These are phyloP conservation scores for Grammomys dolichurus DNA, from an alignment of 2,113 vertebrate genomes.

Conservation along the genomic window DNA sequence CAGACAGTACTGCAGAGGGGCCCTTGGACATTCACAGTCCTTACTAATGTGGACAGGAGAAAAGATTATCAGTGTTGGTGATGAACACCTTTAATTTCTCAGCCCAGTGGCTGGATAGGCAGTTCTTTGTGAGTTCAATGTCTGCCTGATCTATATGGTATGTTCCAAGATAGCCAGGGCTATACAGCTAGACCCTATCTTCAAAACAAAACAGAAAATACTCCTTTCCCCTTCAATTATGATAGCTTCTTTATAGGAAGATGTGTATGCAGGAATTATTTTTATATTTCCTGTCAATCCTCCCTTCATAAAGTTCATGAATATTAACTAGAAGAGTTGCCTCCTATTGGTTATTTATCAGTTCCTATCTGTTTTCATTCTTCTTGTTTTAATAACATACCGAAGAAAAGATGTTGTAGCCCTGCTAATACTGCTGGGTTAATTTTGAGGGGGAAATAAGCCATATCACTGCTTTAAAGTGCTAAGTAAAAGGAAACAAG, in stretches of 20 bases:
- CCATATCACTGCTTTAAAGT: background rate
- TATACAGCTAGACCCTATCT: no score
- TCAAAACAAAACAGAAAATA: background rate
- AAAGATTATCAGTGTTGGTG: background rate
- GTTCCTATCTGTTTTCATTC: background rate
- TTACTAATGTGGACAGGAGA: rapidly evolving
- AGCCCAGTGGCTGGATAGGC: background rate
- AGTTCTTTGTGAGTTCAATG: background rate
- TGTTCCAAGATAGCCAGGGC: background rate
- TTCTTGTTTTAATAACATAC: background rate
- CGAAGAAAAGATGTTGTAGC: background rate
- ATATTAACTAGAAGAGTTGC: background rate
- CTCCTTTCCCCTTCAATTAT: background rate
- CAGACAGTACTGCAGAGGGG: rapidly evolving
- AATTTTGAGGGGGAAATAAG: background rate
- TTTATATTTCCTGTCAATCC: background rate
- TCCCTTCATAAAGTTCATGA: background rate
- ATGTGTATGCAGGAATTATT: background rate
- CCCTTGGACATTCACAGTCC: background rate
- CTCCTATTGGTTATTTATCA: background rate
- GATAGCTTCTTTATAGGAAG: background rate
- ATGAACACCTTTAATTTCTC: background rate
- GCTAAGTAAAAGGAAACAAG: background rate
- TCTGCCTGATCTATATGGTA: no score
- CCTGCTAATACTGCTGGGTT: background rate